Base-by-base conservation (phyloP, 2,888 invertebrate genomes). In the Parelbella ahira region DNA sequence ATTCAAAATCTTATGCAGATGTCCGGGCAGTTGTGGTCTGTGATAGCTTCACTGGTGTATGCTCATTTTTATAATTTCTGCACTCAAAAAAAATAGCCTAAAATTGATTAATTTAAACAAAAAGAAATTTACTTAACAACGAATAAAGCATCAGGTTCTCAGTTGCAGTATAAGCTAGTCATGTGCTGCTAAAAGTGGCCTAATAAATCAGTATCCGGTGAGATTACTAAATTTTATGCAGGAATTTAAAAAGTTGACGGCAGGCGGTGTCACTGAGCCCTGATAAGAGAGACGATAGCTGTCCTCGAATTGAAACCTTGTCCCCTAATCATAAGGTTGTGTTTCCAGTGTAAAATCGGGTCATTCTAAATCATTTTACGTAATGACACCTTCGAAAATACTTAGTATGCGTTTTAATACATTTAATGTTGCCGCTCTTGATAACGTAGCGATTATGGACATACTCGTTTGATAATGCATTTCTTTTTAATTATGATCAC, bases 401-500 rank as follows among this genome's bases (percentile, higher is more conserved):
- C 48, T 53, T 53, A 47, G 44, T 15, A 15, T 4, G 15, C 30
- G 32, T 45, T 37, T 63, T 63, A 66, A 73, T 74, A 70, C 64
- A 65, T 69, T 70, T 68, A 61, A 61, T 60, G 63, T 60, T 58
- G 54, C 66, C 68, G 70, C 65, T 54, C 53, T 49, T 57, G 75
- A 74, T 73, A 61, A 58, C 54, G 62, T 60, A 58, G 50, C 48
- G 51, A 47, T 54, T 54, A 48, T 56, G 56, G n/a, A n/a, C n/a
- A n/a, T 60, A 51, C 51, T 58, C 56, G 51, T 54, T 56, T 58
- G 59, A 62, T 64, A 58, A 50, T 50, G 9, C 30, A 29, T 18
- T 44, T 44, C 57, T 55, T 54, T 59, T 50, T 58, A 46, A 53
- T 45, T 50, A 36, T 49, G 44, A 44, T 49, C 37, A 46, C 34